These are phyloP conservation scores for Chrysodeixis includens DNA, from an alignment of 2,888 invertebrate genomes.

Conservation along the genomic window DNA sequence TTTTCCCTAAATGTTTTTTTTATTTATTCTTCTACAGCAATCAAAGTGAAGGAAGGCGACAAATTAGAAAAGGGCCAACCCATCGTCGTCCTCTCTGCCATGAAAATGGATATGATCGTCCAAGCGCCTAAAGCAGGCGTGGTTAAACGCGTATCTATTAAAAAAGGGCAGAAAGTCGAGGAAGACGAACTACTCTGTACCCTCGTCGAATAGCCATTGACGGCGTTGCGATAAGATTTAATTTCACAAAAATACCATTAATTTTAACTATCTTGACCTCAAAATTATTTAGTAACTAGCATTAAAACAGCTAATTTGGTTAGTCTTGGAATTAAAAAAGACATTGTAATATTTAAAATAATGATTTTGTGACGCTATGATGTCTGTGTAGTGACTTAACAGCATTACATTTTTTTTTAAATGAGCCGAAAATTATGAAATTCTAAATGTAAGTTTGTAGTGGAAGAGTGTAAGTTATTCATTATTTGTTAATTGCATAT, in stretches of 20 bases:
- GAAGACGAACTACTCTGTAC: conserved; percentile 97
- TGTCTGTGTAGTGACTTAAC: conserved; percentile 51
- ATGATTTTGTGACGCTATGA: no score
- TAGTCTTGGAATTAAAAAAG: conserved; percentile 42
- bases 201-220: conserved; percentile 89
- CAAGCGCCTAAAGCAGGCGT: conserved; percentile 97
- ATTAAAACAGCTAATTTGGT: conserved; percentile 41
- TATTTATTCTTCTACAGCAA: conserved; percentile 80
- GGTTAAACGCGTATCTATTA: conserved; percentile 93
- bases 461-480: conserved; percentile 58
- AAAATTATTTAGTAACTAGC: conserved; percentile 34
- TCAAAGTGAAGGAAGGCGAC: conserved; percentile 98
- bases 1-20: no score
- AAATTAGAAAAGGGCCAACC: conserved; percentile 97
- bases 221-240: conserved; percentile 43
- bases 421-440: conserved; percentile 26
- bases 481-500: conserved; percentile 64
- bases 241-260: conserved; percentile 35
- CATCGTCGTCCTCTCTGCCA: conserved; percentile 98
- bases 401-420: conserved; percentile 66
- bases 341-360: conserved; percentile 44
- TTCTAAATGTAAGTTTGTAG: conserved; percentile 19
- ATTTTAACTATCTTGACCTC: conserved; percentile 12
- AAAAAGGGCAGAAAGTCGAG: conserved; percentile 96
- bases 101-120: conserved; percentile 99